A percentile compares a stretch with the other conserved stretches of the same genome.
Evolutionary conservation across 2,113 vertebrate species (phyloP).

Genomic region (Prunella fulvescens): DNA sequence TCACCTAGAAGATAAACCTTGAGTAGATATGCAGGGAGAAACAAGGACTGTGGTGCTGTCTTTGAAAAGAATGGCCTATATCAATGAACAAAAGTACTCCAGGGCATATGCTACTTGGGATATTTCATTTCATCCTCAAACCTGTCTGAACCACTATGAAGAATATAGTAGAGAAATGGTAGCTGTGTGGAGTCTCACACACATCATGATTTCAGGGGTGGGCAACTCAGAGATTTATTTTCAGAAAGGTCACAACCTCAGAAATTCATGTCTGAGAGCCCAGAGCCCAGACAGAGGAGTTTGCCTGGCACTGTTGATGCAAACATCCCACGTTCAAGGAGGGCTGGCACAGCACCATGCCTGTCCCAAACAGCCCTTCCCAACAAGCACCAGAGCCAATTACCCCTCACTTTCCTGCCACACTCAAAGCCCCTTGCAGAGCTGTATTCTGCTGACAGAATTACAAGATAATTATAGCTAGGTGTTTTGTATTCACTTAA

Average conservation of each 20-base stretch:
- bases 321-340: rapidly evolving
- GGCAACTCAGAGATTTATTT: background rate
- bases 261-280: background rate
- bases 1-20: constrained; percentile 62
- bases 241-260: constrained; percentile 8
- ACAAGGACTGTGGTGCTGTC: constrained; percentile 40
- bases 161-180: background rate
- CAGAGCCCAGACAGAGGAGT: background rate
- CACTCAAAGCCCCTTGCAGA: background rate
- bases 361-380: background rate
- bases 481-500: constrained; percentile 47
- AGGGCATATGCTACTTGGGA: constrained; percentile 27
- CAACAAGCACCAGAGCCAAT: background rate
- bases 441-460: background rate
- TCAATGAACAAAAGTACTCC: constrained; percentile 47
- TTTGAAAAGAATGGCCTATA: constrained; percentile 58
- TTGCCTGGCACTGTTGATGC: background rate
- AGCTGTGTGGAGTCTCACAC: background rate
- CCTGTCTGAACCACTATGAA: background rate
- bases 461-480: constrained; percentile 50
- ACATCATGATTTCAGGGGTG: background rate
- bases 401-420: background rate
- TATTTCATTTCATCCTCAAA: constrained; percentile 42
- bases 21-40: constrained; percentile 48
- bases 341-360: rapidly evolving